Evolutionary conservation across 2,113 vertebrate species (phyloP).

Genomic region (Chamaea fasciata): DNA sequence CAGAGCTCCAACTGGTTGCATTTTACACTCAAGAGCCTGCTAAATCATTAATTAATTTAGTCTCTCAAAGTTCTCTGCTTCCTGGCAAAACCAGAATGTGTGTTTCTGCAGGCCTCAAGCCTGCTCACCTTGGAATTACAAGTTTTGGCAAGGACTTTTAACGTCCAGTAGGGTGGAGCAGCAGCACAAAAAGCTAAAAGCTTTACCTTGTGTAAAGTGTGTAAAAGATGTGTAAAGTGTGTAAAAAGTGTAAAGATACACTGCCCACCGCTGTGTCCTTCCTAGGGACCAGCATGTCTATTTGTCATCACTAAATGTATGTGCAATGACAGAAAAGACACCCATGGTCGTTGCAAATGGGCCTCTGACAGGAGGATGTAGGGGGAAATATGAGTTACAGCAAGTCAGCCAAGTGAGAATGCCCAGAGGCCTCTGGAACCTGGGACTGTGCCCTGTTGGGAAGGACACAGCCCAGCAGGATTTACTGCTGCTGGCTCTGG

Average conservation of each 20-base stretch:
- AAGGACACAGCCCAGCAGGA: background rate
- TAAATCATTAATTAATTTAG: background rate
- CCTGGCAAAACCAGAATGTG: background rate
- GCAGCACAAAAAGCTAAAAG: background rate
- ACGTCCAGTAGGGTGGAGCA: background rate
- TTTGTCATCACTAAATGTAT: background rate
- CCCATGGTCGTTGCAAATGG: background rate
- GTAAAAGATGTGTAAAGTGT: background rate
- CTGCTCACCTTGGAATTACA: background rate
- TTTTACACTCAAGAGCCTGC: background rate
- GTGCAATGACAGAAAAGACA: background rate
- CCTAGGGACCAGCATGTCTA: background rate
- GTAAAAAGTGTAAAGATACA: background rate
- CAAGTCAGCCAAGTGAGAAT: background rate
- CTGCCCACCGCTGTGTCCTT: accelerated
- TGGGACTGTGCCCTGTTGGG: background rate
- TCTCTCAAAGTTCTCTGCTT: background rate
- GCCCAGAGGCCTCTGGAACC: background rate
- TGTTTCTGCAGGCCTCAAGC: background rate
- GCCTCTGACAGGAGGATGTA: background rate
- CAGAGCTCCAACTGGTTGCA: background rate
- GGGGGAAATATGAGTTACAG: background rate
- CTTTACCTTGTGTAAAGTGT: background rate
- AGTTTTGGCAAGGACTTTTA: background rate
- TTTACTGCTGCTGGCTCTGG: background rate